Percentiles rank a stretch among this genome's conserved stretches.
phyloP scores from a whole-genome alignment of 2,797 vertebrate genomes.

The Malacoraja senta region DNA sequence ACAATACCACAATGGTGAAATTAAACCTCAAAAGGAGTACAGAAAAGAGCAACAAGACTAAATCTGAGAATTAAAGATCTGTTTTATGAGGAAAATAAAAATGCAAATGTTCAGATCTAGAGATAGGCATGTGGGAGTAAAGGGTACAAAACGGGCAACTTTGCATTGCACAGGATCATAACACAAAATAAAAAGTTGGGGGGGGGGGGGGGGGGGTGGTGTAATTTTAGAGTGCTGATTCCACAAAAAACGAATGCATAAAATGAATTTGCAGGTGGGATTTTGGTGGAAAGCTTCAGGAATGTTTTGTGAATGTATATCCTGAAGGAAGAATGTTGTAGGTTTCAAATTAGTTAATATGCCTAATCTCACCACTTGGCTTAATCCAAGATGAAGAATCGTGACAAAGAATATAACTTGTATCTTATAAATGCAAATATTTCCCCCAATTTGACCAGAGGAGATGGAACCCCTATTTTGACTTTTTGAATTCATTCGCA shows the following conservation, averaged over 20 bases:
- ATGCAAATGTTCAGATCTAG: background rate
- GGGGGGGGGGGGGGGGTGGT: background rate
- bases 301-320: background rate
- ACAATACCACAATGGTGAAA: background rate
- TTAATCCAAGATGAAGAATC: background rate
- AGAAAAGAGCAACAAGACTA: background rate
- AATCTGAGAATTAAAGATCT: background rate
- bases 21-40: background rate
- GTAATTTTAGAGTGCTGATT: background rate
- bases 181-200: background rate
- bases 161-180: background rate
- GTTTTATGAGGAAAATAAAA: background rate
- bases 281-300: background rate
- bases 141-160: background rate
- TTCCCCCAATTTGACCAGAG: no score
- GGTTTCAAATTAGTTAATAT: background rate
- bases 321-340: background rate
- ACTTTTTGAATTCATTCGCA: background rate
- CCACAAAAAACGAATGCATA: background rate
- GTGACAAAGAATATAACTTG: no score
- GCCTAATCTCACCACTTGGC: background rate
- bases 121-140: background rate
- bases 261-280: background rate
- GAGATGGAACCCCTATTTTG: background rate
- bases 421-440: no score